A percentile compares a stretch with the other conserved stretches of the same genome.
These are phyloP conservation scores for Chlorospingus flavigularis DNA, from an alignment of 2,797 vertebrate genomes.

Conservation along the genomic window DNA sequence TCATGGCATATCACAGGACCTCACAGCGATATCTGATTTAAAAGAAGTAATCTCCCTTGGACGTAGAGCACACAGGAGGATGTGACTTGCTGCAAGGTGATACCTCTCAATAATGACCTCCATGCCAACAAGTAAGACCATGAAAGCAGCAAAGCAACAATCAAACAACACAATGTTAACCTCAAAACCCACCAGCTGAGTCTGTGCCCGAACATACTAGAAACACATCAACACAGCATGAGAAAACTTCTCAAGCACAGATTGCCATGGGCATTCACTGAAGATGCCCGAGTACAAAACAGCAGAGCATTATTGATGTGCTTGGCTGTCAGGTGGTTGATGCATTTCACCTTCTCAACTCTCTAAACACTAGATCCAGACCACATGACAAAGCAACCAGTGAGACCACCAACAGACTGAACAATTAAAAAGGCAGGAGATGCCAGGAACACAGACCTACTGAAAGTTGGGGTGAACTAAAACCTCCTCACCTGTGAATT, in stretches of 20 bases:
- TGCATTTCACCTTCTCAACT: not conserved
- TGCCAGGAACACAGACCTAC: not conserved
- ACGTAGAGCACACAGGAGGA: not conserved
- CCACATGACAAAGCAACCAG: not conserved
- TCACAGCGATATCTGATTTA: not conserved
- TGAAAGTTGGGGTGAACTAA: not conserved
- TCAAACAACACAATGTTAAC: not conserved
- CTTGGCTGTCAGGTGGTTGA: not conserved
- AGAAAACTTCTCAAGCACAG: not conserved
- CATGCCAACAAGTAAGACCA: not conserved
- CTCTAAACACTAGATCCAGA: not conserved
- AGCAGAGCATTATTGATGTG: not conserved
- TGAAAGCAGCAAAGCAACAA: not conserved
- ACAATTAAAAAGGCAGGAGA: not conserved
- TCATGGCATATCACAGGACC: not conserved
- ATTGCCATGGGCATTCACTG: not conserved
- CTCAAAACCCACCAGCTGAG: not conserved
- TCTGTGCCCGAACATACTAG: not conserved
- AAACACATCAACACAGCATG: not conserved
- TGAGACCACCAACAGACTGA: not conserved
- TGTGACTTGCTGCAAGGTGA: not conserved
- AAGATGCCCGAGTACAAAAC: rapidly evolving
- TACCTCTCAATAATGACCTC: not conserved
- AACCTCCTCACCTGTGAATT: not conserved
- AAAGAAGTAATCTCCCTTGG: not conserved